Percentiles rank a stretch among this genome's conserved stretches.
phyloP scores from a whole-genome alignment of 2,888 invertebrate genomes.

The Nemotelus pantherinus region DNA sequence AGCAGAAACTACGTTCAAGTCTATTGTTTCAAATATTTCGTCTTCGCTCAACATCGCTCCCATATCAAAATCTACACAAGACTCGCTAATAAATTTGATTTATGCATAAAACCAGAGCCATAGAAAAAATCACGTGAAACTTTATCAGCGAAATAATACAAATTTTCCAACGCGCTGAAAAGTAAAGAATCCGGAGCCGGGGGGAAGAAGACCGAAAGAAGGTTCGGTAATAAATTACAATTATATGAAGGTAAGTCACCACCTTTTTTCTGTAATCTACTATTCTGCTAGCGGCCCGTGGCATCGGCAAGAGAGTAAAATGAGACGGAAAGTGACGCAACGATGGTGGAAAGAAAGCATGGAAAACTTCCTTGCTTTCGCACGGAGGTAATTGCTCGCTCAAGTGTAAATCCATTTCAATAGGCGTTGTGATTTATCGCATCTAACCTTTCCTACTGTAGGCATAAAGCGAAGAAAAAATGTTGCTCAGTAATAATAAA shows the following conservation, averaged over 20 bases:
- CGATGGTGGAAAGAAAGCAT: neutral
- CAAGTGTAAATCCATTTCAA: constrained; percentile 35
- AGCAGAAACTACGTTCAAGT: no score
- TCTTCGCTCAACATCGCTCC: no score
- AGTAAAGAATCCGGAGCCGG: neutral
- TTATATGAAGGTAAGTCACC: constrained; percentile 38
- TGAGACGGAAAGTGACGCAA: neutral
- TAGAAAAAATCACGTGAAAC: constrained; percentile 10
- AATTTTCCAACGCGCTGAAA: neutral
- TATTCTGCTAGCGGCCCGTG: neutral
- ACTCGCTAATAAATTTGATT: constrained; percentile 36
- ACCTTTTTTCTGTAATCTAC: constrained; percentile 35
- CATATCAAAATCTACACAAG: neutral
- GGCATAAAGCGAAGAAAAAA: constrained; percentile 9
- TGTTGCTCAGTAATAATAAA: constrained; percentile 5
- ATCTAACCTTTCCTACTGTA: constrained; percentile 1
- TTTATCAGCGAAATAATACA: constrained; percentile 23
- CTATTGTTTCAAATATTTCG: no score
- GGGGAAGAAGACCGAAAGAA: neutral
- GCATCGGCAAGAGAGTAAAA: no score
- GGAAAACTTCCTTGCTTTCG: constrained; percentile 7
- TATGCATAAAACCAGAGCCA: neutral
- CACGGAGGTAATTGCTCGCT: constrained; percentile 25
- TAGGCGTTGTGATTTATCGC: constrained; percentile 34
- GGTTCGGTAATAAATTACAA: constrained; percentile 33